Percentiles rank a stretch among this genome's conserved stretches.
Conservation (phyloP, 1,140 invertebrate genomes). For the Halictus rubicundus region DNA sequence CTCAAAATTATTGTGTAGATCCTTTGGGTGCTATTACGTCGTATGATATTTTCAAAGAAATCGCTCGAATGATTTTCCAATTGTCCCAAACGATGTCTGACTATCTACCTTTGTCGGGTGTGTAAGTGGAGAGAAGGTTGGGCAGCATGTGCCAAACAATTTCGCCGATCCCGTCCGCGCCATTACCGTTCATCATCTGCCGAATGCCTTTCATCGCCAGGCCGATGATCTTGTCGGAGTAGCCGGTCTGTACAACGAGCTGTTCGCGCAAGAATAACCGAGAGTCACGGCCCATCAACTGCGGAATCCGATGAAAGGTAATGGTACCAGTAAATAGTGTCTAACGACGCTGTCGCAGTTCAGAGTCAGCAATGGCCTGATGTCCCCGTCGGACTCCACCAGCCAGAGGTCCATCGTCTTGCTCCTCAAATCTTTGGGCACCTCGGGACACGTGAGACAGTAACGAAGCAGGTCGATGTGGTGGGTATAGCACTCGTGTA, state of each 20-base stretch:
- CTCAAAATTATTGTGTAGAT: no score
- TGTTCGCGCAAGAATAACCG: conserved; percentile 3
- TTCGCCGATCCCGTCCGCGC: conserved; percentile 40
- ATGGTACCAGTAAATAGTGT: conserved; percentile 48
- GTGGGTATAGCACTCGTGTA: conserved; percentile 66
- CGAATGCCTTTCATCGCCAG: conserved; percentile 54
- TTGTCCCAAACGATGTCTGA: neutral
- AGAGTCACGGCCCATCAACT: no score
- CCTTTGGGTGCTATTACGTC: no score
- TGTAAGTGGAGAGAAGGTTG: conserved; percentile 39
- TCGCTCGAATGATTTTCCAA: neutral
- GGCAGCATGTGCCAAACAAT: conserved; percentile 58
- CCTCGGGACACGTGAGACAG: conserved; percentile 36
- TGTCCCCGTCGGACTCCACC: conserved; percentile 55
- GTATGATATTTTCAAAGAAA: no score
- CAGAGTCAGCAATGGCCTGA: conserved; percentile 42
- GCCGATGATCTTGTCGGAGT: conserved; percentile 14
- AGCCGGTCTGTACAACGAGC: conserved; percentile 26
- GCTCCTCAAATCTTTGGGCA: conserved; percentile 41
- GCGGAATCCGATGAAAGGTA: no score
- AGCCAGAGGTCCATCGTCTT: conserved; percentile 57
- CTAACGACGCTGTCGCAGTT: conserved; percentile 32
- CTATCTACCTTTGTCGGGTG: conserved; percentile 25
- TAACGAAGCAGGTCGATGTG: conserved; percentile 63
- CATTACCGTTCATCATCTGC: conserved; percentile 32